Conservation (phyloP, 1,140 invertebrate species). For the Chironomus tepperi region DNA sequence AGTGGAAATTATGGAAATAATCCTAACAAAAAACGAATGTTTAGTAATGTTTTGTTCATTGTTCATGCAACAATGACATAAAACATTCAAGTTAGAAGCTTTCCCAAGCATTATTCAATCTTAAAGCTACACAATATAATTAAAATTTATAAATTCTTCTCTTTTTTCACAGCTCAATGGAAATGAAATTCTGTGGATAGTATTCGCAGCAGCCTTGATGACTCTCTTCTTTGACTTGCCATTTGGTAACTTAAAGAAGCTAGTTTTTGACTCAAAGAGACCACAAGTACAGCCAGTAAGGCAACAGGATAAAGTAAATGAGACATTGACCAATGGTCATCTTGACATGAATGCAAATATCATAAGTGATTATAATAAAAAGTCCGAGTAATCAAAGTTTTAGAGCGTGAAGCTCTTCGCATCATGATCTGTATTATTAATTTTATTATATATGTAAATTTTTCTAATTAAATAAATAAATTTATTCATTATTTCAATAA, state of each 20-base stretch:
- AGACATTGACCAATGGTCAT: too few species aligned
- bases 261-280: conserved; percentile 33
- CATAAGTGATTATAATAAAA: too few species aligned
- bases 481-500: too few species aligned
- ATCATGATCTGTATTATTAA: too few species aligned
- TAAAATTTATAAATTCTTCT: not conserved
- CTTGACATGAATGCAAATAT: too few species aligned
- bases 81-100: not conserved
- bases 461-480: too few species aligned
- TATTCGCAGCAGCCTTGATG: conserved; percentile 48
- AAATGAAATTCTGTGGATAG: conserved; percentile 47
- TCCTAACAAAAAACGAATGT: too few species aligned
- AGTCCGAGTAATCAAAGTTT: too few species aligned
- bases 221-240: conserved; percentile 58
- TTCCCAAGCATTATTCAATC: not conserved
- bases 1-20: too few species aligned
- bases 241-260: conserved; percentile 56
- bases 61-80: not conserved
- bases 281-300: not conserved
- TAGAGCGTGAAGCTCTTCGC: too few species aligned
- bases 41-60: conserved; percentile 19
- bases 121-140: not conserved
- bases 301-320: not conserved
- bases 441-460: too few species aligned
- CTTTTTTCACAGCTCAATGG: conserved; percentile 45